These are phyloP conservation scores for Aphaenogaster ashmeadi DNA, from an alignment of 1,140 invertebrate species.

Conservation along the genomic window DNA sequence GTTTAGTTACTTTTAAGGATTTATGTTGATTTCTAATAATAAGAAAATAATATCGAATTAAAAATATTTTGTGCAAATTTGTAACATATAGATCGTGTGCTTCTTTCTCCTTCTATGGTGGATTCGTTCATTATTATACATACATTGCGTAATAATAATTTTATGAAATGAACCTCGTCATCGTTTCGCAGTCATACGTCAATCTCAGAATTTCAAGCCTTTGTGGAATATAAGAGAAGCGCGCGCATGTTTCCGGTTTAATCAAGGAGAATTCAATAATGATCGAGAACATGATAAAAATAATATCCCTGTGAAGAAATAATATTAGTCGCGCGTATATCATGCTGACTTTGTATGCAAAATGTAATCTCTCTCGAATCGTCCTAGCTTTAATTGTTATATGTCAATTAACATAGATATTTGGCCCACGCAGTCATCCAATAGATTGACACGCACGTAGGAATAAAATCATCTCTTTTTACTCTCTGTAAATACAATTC, in stretches of 20 bases:
- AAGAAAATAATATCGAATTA: neutral
- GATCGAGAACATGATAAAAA: neutral
- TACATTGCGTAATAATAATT: neutral
- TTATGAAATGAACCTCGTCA: neutral
- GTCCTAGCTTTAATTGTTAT: constrained; percentile 16
- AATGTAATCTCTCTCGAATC: neutral
- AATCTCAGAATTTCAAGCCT: neutral
- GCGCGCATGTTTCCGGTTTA: neutral
- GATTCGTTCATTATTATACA: neutral
- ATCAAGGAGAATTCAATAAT: neutral
- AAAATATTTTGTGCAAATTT: neutral
- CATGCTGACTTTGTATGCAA: neutral
- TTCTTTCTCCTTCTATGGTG: neutral
- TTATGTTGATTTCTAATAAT: neutral
- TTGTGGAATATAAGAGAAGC: neutral
- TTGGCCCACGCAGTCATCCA: neutral
- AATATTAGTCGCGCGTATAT: neutral
- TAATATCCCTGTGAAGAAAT: neutral
- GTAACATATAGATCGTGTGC: neutral
- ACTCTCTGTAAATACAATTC: neutral
- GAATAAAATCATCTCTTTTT: constrained; percentile 8
- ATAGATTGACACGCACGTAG: neutral
- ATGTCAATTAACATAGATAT: constrained; percentile 24
- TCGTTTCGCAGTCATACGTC: neutral
- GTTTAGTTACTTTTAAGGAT: neutral